Evolutionary conservation across 2,888 invertebrate genomes (phyloP), one percentile per base, ranked within the genome.

Genomic region (Hirudinaria manillensis): DNA sequence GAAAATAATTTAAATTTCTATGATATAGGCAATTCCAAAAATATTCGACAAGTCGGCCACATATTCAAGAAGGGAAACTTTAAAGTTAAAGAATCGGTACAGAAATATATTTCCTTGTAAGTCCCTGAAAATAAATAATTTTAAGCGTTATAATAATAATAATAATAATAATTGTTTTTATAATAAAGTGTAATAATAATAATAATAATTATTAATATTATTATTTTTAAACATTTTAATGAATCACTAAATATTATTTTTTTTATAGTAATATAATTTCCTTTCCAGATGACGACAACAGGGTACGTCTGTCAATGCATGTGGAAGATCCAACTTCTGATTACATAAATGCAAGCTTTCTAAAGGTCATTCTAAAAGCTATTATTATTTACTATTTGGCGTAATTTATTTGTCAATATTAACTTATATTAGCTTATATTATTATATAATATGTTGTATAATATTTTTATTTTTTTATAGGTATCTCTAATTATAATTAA

Each of bases 311-410:
- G 13, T 16, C 61, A 16, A 61, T 21, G 29, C 10, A 21, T 61
- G 61, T 13, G 7, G 45, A 45, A 1, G 61, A 61, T 29, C 24
- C 24, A 1, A 27, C 3, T 10, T 61, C 61, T 4, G 61, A 61
- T 61, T 61, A 61, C 61, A 61, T 61, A 16, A 61, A 61, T 16
- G 61, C 61, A 61, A 61, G 61, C 61, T 29, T 27, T 29, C 1
- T 61, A 24, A 61, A 27, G 10, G 61, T 45, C 10, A 45, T 45
- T n/a, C n/a, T n/a, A n/a, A n/a, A n/a, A 10, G 10, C 16, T 10
- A 45, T 3, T 2, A 10, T 45, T 45, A 10, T 16, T 4, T 45
- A 45, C 45, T 1, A 16, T 45, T 6, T 45, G 45, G 16, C 13
- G 45, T 45, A 10, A 45, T 45, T 16, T 16, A 16, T 4, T 3